These are phyloP conservation scores for Halcyon smyrnensis DNA, from an alignment of 2,797 vertebrate genomes.

Conservation along the genomic window DNA sequence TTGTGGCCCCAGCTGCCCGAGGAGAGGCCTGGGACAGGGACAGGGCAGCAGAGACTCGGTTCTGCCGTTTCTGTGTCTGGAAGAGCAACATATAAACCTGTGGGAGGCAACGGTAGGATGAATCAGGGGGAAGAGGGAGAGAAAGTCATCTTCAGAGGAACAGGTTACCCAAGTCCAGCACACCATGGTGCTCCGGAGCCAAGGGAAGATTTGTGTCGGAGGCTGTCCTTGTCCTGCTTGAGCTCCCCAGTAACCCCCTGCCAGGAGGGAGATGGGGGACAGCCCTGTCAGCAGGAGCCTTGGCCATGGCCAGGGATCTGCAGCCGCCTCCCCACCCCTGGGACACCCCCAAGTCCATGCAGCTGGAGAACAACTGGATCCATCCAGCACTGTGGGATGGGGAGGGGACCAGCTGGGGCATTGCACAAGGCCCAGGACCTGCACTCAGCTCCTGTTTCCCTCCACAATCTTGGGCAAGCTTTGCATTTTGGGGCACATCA, in stretches of 20 bases:
- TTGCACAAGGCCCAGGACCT: rapidly evolving
- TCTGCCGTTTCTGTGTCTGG: background rate
- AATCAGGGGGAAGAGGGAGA: slow-evolving; percentile 28
- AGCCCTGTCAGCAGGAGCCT: no score
- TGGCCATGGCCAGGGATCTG: background rate
- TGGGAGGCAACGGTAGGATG: slow-evolving; percentile 27
- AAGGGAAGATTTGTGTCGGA: rapidly evolving
- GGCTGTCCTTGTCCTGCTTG: background rate
- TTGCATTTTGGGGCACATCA: background rate
- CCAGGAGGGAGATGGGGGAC: rapidly evolving
- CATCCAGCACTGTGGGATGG: background rate
- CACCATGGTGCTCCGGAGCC: rapidly evolving
- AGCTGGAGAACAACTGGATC: background rate
- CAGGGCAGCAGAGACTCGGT: background rate
- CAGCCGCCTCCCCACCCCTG: background rate
- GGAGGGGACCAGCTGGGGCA: background rate
- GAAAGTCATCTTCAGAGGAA: background rate
- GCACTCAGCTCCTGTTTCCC: background rate
- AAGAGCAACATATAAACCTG: slow-evolving; percentile 15
- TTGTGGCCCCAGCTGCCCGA: background rate
- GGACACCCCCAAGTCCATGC: background rate
- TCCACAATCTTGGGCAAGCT: background rate
- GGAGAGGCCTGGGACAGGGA: background rate
- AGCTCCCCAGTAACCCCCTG: rapidly evolving
- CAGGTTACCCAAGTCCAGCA: background rate